Conservation (phyloP, 2,888 invertebrate genomes). For the Ametastegia equiseti region DNA sequence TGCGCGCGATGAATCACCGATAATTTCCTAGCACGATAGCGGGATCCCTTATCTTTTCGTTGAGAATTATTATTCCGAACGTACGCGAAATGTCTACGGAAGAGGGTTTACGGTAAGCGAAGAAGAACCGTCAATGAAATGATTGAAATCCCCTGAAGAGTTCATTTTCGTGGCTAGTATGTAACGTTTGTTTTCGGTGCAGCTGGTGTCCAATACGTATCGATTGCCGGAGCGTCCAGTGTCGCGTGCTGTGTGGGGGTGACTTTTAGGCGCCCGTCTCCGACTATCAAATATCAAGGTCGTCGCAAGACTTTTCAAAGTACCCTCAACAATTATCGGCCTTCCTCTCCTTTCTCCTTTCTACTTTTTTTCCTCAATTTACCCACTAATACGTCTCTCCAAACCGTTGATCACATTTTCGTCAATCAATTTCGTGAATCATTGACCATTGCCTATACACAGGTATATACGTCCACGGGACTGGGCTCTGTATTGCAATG, state of each 20-base stretch:
- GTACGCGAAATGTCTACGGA: not conserved
- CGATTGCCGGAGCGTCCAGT: constrained; percentile 11
- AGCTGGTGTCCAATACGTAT: constrained; percentile 16
- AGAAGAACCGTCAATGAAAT: not conserved
- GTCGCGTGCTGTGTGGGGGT: constrained; percentile 36
- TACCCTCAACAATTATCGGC: not conserved
- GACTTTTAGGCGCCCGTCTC: constrained; percentile 19
- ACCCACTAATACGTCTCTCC: too few relatives aligned
- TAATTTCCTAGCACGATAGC: not conserved
- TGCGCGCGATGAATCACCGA: constrained; percentile 4
- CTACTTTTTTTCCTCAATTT: not conserved
- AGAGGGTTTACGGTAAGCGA: not conserved
- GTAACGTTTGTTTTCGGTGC: not conserved
- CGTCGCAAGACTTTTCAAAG: not conserved
- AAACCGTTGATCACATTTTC: too few relatives aligned
- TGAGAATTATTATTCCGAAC: not conserved
- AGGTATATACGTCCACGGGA: too few relatives aligned
- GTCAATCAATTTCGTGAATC: not conserved
- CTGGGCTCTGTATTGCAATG: not conserved
- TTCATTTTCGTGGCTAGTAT: not conserved
- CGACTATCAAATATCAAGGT: constrained; percentile 3
- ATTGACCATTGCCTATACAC: too few relatives aligned
- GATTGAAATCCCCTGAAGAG: not conserved
- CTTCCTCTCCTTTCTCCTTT: not conserved
- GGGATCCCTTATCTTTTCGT: not conserved